Evolutionary conservation across 2,797 vertebrate species (phyloP).

Genomic region (Myotis planiceps): DNA sequence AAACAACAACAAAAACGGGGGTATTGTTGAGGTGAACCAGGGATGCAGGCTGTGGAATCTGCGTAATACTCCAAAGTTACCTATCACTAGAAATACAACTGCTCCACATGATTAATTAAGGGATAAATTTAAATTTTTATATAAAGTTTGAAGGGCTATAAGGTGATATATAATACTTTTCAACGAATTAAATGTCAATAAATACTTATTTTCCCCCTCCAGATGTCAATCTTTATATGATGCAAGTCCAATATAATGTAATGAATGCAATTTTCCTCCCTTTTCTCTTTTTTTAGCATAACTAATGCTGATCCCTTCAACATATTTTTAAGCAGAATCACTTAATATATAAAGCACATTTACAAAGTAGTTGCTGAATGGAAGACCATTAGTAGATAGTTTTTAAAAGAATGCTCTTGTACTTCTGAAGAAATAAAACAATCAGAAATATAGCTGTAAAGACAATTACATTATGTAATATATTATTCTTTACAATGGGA

Average conservation of each 20-base stretch:
- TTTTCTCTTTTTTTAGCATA: neutral
- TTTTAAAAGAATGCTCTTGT: neutral
- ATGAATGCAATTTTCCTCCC: neutral
- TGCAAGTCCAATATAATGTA: neutral
- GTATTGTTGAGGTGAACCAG: neutral
- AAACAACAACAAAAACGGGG: neutral
- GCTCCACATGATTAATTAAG: neutral
- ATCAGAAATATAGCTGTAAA: neutral
- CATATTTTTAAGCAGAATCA: conserved; percentile 7
- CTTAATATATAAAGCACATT: neutral
- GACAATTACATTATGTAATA: neutral
- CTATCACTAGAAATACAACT: neutral
- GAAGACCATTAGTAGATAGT: neutral
- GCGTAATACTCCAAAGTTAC: neutral
- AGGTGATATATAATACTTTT: neutral
- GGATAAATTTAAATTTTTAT: neutral
- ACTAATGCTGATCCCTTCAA: neutral
- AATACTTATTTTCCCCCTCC: neutral
- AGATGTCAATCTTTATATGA: neutral
- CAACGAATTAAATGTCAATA: neutral
- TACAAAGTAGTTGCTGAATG: conserved; percentile 24
- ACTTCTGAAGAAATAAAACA: conserved; percentile 37
- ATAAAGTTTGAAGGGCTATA: neutral
- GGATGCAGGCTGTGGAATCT: neutral
- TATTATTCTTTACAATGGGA: neutral